Evolutionary conservation across 2,113 vertebrate species (phyloP), one percentile per base, ranked within the genome.

Genomic region (Anarhynchus alexandrinus): DNA sequence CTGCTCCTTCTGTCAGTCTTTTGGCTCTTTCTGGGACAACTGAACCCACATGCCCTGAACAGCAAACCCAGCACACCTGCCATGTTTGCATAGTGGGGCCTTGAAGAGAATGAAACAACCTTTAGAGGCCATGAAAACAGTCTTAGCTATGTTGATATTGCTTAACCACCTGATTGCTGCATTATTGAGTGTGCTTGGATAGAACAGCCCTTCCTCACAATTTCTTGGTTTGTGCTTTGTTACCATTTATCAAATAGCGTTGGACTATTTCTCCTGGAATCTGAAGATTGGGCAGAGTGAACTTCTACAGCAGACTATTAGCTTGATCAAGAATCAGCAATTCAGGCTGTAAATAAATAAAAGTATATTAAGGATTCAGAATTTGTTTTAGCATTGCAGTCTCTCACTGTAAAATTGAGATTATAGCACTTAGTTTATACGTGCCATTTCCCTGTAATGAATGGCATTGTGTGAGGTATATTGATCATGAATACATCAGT

Each of bases 141-240:
- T 73, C 71, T 80, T 86, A 42, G 88, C 54, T 83, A 1, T 54
- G 27, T 43, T 85, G 90, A 34, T 90, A 80, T 4, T 72, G 16
- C 49, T 97, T 85, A 76, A 77, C 84, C 15, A 25, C 38, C 84
- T 79, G 70, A 52, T 80, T 79, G 62, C 74, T 90, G 54, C 90
- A 19, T 40, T 73, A 40, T 11, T 65, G 58, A 61, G 27, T 21
- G 51, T 57, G 36, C 49, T 57, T 76, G 78, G 29, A 19, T 51
- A 47, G 51, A 91, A 61, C 49, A 85, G 40, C 40, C 43, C 43
- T 90, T 91, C 54, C 62, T 94, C 42, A 36, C 62, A 43, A 18
- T 72, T 76, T 84, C 74, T 95, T 67, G 15, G 23, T 91, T 92
- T 90, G 70, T 4, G 26, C 22, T 89, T 89, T 36, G 36, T 52